Percentiles rank a stretch among this genome's conserved stretches.
These are phyloP conservation scores for Pogonophryne albipinna DNA, from an alignment of 2,797 vertebrate species.

Conservation along the genomic window DNA sequence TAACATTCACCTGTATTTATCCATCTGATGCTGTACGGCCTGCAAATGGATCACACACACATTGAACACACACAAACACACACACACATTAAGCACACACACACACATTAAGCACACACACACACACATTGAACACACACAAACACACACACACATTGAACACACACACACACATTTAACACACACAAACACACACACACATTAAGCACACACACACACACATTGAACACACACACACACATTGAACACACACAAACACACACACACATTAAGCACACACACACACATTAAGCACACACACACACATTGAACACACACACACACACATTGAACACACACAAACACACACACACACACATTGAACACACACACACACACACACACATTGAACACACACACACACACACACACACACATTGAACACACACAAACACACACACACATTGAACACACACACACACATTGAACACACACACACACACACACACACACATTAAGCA, in stretches of 20 bases:
- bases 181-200: not conserved
- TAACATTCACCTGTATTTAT: constrained; percentile 39
- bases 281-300: constrained; percentile 18
- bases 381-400: too few relatives aligned
- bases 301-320: constrained; percentile 9
- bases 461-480: too few relatives aligned
- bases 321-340: not conserved
- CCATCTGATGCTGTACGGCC: constrained; percentile 12
- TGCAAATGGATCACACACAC: constrained; percentile 18
- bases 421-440: too few relatives aligned
- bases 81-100: not conserved
- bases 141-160: constrained; percentile 17
- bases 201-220: not conserved
- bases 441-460: too few relatives aligned
- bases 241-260: not conserved
- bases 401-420: too few relatives aligned
- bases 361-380: too few relatives aligned
- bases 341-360: not conserved
- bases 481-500: too few relatives aligned
- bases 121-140: not conserved
- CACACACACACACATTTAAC: too few relatives aligned
- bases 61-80: constrained; percentile 8
- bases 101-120: not conserved
- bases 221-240: not conserved
- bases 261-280: constrained; percentile 9